Evolutionary conservation across 2,113 vertebrate genomes (phyloP).

Genomic region (Vulpes lagopus): DNA sequence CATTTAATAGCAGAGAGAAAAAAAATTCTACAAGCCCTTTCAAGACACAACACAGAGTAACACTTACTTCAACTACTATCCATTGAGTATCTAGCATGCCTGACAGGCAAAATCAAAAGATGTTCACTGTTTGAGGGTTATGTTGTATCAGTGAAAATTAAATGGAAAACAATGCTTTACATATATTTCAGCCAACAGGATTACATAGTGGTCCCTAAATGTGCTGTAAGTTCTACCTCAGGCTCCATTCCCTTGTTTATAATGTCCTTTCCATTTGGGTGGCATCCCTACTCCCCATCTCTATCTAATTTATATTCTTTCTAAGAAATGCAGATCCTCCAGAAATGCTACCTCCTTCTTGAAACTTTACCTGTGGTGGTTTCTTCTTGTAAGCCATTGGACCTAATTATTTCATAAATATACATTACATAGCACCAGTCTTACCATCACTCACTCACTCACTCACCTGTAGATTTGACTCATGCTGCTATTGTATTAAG

Average conservation of each 20-base stretch:
- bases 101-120: background rate
- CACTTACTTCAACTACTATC: background rate
- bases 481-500: background rate
- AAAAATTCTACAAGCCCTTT: conserved; percentile 20
- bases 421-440: background rate
- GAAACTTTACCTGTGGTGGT: background rate
- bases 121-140: background rate
- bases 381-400: background rate
- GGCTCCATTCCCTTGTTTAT: background rate
- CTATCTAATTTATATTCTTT: background rate
- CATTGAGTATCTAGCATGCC: background rate
- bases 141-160: background rate
- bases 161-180: background rate
- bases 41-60: conserved; percentile 16
- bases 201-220: background rate
- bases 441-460: background rate
- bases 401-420: background rate
- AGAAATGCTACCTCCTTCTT: background rate
- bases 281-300: background rate
- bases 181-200: background rate
- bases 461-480: background rate
- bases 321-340: background rate
- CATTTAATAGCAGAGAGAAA: background rate
- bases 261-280: background rate
- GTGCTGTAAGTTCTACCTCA: background rate